Evolutionary conservation across 2,888 invertebrate genomes (phyloP), one percentile per base, ranked within the genome.

Genomic region (Carterocephalus palaemon): DNA sequence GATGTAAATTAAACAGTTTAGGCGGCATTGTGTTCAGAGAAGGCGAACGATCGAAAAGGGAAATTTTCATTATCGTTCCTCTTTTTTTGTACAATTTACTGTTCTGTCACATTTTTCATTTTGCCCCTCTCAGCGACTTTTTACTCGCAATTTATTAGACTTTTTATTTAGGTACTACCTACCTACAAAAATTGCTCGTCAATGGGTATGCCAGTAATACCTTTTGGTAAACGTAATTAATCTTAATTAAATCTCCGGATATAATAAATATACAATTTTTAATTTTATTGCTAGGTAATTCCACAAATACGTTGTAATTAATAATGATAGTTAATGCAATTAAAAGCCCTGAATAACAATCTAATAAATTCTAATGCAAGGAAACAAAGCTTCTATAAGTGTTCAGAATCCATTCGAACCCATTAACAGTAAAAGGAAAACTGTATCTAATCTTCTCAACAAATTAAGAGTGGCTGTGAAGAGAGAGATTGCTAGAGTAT

Each of bases 1-100:
- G 73, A 82, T 82, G 81, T 85, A 82, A 80, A 84, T 84, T 80
- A 77, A 77, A 82, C 77, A 78, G 70, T 81, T 83, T 79, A 73
- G 77, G 70, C 70, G 71, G 82, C 77, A 80, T 82, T 82, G 79
- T 80, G 70, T 68, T 67, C 67, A 64, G 66, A 64, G 65, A 59
- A 51, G 52, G 54, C 50, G 49, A 57, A 46, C 56, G 54, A 52
- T 55, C 46, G 51, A 64, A 64, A 60, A 57, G 57, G 60, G 53
- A 61, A 66, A 56, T 57, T 66, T 64, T 64, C 59, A 61, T 67
- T 69, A 57, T 55, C 50, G 56, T 51, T 51, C 56, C 54, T 37
- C 47, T 53, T 60, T 57, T n/a, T 62, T 54, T 54, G 49, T 47
- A 31, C 42, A 48, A 52, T 52, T 48, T 51, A 57, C 49, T 42